Evolutionary conservation across 2,113 vertebrate species (phyloP).

Genomic region (Epinephelus fuscoguttatus): DNA sequence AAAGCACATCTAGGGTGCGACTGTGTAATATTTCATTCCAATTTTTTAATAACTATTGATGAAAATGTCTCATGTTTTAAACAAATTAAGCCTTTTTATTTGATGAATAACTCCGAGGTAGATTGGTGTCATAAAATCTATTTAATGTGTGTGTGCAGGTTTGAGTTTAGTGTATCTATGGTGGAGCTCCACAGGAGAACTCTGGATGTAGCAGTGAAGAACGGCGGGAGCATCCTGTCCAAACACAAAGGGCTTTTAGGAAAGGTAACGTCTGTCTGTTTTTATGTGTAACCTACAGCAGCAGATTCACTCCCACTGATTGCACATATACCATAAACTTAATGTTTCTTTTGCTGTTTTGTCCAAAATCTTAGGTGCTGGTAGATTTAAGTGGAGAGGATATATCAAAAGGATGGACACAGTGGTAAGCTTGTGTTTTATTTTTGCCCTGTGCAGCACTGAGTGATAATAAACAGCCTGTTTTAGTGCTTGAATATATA

Average conservation of each 20-base stretch:
- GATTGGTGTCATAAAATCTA: neutral
- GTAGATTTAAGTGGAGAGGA: conserved; percentile 93
- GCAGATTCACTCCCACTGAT: too few relatives aligned
- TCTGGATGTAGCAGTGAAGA: conserved; percentile 96
- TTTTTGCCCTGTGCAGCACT: neutral
- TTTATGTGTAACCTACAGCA: neutral
- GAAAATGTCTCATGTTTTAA: neutral
- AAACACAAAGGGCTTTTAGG: conserved; percentile 98
- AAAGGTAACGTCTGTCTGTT: conserved; percentile 84
- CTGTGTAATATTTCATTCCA: neutral
- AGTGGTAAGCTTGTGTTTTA: conserved; percentile 87
- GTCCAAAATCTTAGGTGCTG: conserved; percentile 83
- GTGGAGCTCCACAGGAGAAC: conserved; percentile 94
- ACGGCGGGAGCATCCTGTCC: conserved; percentile 94
- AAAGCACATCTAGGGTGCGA: neutral
- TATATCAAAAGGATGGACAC: conserved; percentile 93
- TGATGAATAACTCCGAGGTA: neutral
- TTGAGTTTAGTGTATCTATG: conserved; percentile 94
- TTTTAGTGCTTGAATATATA: neutral
- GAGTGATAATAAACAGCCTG: neutral
- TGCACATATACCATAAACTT: neutral
- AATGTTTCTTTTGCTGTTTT: neutral
- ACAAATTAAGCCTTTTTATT: neutral
- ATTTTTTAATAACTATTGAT: neutral
- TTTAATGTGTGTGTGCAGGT: conserved; percentile 78